phyloP scores from a whole-genome alignment of 2,888 invertebrate genomes.

The Rotaria magnacalcarata region DNA sequence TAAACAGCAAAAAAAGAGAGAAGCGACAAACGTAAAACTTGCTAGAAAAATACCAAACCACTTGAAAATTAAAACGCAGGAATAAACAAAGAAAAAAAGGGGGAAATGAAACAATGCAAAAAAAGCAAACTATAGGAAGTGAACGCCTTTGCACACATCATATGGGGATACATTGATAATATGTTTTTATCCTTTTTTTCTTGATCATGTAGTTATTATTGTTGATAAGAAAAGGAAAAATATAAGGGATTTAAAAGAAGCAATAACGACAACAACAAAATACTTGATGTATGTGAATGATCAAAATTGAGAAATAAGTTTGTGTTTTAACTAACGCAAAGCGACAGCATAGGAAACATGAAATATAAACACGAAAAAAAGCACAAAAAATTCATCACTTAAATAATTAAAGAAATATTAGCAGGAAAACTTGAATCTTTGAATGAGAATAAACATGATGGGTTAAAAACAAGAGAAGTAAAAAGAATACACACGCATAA shows the following conservation, averaged over 20 bases:
- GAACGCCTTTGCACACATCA: not conserved
- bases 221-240: not conserved
- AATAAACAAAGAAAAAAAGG: not conserved
- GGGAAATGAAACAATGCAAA: not conserved
- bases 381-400: slow-evolving; percentile 25
- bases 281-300: slow-evolving; percentile 12
- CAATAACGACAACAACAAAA: not conserved
- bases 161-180: not conserved
- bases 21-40: slow-evolving; percentile 20
- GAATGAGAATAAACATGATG: not conserved
- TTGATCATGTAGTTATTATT: not conserved
- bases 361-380: slow-evolving; percentile 8
- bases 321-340: not conserved
- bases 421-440: not conserved
- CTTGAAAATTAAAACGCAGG: not conserved
- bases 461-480: not conserved
- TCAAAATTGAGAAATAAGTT: not conserved
- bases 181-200: not conserved
- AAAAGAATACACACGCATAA: not conserved
- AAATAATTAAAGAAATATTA: not conserved
- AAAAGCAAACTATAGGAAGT: not conserved
- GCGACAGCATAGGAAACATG: not conserved
- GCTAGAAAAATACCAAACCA: slow-evolving; percentile 21
- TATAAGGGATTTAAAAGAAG: not conserved
- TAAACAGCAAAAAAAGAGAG: not conserved